Conservation (phyloP, 2,113 vertebrate species). For the Pungitius pungitius region DNA sequence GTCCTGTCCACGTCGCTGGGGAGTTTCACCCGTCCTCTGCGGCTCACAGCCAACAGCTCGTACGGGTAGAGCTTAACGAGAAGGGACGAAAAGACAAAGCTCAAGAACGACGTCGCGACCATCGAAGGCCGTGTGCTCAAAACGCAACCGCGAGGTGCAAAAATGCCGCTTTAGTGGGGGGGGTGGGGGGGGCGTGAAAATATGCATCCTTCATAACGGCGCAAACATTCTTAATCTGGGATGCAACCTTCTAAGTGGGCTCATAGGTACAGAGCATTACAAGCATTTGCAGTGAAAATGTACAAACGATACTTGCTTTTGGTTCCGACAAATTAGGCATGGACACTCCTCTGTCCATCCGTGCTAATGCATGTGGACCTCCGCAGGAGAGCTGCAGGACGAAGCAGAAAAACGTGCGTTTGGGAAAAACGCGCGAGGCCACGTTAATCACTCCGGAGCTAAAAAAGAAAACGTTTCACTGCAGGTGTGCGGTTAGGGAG, state of each 20-base stretch:
- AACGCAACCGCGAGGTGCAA: too few relatives aligned
- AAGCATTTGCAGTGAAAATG: not conserved
- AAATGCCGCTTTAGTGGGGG: too few relatives aligned
- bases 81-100: slow-evolving; percentile 59
- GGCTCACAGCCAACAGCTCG: slow-evolving; percentile 92
- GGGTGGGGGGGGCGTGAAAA: too few relatives aligned
- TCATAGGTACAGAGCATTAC: not conserved
- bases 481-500: too few relatives aligned
- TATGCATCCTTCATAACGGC: too few relatives aligned
- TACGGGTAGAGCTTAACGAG: slow-evolving; percentile 92
- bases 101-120: too few relatives aligned
- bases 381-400: slow-evolving; percentile 86
- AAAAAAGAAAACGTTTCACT: not conserved
- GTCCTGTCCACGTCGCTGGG: slow-evolving; percentile 94
- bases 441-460: slow-evolving; percentile 22
- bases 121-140: too few relatives aligned
- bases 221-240: not conserved
- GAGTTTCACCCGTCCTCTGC: slow-evolving; percentile 92
- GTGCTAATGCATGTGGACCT: slow-evolving; percentile 85
- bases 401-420: slow-evolving; percentile 80
- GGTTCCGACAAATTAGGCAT: slow-evolving; percentile 99
- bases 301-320: slow-evolving; percentile 89
- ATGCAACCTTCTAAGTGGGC: not conserved
- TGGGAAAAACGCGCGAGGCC: slow-evolving; percentile 17
- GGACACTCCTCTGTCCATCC: slow-evolving; percentile 94